Conservation (phyloP, 2,797 vertebrate species). For the Garrulus glandarius region DNA sequence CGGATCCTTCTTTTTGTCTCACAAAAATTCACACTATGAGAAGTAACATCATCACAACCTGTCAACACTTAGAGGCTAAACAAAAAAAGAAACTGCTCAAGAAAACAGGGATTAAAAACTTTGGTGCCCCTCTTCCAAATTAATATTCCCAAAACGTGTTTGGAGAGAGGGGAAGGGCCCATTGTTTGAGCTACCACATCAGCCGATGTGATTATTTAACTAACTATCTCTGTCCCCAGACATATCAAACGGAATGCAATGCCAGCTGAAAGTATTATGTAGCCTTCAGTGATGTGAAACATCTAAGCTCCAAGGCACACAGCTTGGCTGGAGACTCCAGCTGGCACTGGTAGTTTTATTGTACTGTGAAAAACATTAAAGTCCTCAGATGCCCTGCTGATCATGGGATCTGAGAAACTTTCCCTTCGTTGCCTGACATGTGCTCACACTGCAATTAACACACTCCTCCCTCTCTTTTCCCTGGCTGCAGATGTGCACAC, state of each 20-base stretch:
- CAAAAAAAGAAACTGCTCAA: slow-evolving; percentile 38
- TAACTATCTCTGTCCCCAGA: slow-evolving; percentile 62
- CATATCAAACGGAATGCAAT: slow-evolving; percentile 42
- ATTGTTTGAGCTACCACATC: slow-evolving; percentile 35
- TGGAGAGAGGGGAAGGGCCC: neutral
- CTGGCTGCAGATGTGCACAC: neutral
- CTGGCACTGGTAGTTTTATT: slow-evolving; percentile 38
- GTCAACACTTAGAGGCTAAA: slow-evolving; percentile 36
- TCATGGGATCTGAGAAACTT: neutral
- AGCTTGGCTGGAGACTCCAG: slow-evolving; percentile 21
- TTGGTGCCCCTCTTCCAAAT: slow-evolving; percentile 10
- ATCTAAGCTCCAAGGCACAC: slow-evolving; percentile 38
- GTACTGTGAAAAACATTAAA: slow-evolving; percentile 40
- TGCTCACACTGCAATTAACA: neutral
- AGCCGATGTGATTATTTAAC: slow-evolving; percentile 23
- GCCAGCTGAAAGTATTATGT: slow-evolving; percentile 62
- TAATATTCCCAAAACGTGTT: slow-evolving; percentile 22
- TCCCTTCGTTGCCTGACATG: neutral
- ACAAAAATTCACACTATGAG: slow-evolving; percentile 34
- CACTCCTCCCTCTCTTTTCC: neutral
- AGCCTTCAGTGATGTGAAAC: slow-evolving; percentile 56
- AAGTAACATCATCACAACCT: slow-evolving; percentile 8
- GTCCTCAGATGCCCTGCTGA: slow-evolving; percentile 31
- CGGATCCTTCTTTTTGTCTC: slow-evolving; percentile 18
- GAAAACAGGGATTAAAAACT: slow-evolving; percentile 24